A percentile compares a stretch with the other conserved stretches of the same genome.
These are phyloP conservation scores for Drosophila oshimai DNA, from an alignment of 1,140 invertebrate genomes.

Conservation along the genomic window DNA sequence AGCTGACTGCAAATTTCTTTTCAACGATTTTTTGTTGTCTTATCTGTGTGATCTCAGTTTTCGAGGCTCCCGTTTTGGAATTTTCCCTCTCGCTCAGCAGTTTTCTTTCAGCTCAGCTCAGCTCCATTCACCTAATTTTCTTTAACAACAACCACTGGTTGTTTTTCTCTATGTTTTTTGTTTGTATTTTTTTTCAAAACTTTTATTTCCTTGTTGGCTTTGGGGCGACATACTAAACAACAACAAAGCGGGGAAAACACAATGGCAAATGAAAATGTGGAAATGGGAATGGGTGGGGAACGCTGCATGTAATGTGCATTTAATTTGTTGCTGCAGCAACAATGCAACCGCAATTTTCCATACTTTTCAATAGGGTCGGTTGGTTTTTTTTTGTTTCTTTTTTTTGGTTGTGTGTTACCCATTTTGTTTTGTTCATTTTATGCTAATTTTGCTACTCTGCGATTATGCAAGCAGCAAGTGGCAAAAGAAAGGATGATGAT, in stretches of 20 bases:
- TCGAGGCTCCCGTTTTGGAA: constrained; percentile 19
- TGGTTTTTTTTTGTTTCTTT: background rate
- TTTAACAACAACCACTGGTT: constrained; percentile 10
- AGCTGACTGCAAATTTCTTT: constrained; percentile 31
- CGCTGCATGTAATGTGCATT: constrained; percentile 66
- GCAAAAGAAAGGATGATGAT: constrained; percentile 12
- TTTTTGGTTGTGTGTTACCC: background rate
- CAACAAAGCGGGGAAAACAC: constrained; percentile 14
- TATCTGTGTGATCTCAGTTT: constrained; percentile 48
- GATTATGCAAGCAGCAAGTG: constrained; percentile 22
- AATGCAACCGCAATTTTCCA: constrained; percentile 28
- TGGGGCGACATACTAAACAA: constrained; percentile 47
- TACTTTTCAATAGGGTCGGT: constrained; percentile 16
- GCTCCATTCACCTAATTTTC: constrained; percentile 73
- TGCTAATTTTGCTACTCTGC: constrained; percentile 26
- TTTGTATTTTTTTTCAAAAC: constrained; percentile 23
- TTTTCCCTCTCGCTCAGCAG: constrained; percentile 24
- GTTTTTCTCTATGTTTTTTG: background rate
- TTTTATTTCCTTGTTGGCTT: constrained; percentile 71
- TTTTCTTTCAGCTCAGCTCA: constrained; percentile 8
- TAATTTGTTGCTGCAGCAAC: constrained; percentile 51
- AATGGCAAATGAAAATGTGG: constrained; percentile 29
- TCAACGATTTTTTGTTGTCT: constrained; percentile 21
- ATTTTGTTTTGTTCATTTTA: constrained; percentile 16
- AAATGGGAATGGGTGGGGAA: constrained; percentile 5